Evolutionary conservation across 2,113 vertebrate species (phyloP), one percentile per base, ranked within the genome.

Genomic region (Rhinoptilus africanus): DNA sequence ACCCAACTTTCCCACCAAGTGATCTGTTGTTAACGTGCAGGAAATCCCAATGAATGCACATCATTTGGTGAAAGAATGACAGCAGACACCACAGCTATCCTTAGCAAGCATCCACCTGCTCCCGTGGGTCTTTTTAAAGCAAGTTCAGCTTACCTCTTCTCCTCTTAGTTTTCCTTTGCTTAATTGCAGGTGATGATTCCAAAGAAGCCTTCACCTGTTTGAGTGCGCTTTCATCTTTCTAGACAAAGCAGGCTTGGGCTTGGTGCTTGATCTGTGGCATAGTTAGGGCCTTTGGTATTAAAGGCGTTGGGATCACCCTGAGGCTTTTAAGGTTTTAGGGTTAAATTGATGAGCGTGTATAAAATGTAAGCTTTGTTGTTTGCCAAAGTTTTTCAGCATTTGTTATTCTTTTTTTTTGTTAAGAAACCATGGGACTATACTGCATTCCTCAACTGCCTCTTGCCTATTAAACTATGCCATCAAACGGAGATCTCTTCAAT

Each of bases 151-250:
- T 95, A 92, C 97, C 95, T 95, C 96, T 94, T 94, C 97, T 96
- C 94, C 97, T 97, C 97, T 96, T 96, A 89, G 96, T 96, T 97
- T 98, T 96, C 97, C 96, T 98, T 96, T 95, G 95, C 98, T 98
- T 98, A 98, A 98, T 98, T 97, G 98, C 98, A 98, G 98, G 98
- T 98, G 98, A 98, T 97, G 98, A 98, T 97, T 98, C 97, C 97
- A 97, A 98, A 97, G 96, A 95, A 97, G 97, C 93, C 97, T 97
- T 97, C 98, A 98, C 98, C 98, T 98, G 98, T 96, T 97, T 92
- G 83, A 91, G 64, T 92, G 21, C 0, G 96, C 98, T 98, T 98
- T 98, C 98, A 98, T 98, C 98, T 98, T 98, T 85, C 50, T 88
- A 98, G 98, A 98, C 98, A 97, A 96, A 98, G 98, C 98, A 97